A percentile compares a stretch with the other conserved stretches of the same genome.
phyloP scores from a whole-genome alignment of 1,140 invertebrate species.

The Melitaea cinxia region DNA sequence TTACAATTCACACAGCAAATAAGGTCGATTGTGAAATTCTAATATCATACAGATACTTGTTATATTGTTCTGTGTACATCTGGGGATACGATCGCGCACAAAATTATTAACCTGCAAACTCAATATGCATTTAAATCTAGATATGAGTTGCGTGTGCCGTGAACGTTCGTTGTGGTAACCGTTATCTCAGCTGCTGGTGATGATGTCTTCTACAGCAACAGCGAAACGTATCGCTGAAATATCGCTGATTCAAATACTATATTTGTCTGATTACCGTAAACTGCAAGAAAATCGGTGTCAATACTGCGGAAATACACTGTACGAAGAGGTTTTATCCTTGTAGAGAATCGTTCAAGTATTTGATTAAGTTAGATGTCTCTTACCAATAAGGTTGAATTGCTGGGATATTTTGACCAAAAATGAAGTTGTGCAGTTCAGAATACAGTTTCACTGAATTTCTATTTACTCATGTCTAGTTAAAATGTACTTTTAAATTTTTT shows the following conservation, averaged over 20 bases:
- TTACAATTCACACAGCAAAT: conserved; percentile 44
- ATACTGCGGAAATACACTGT: conserved; percentile 8
- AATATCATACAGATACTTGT: conserved; percentile 38
- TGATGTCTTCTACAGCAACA: conserved; percentile 37
- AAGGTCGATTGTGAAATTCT: conserved; percentile 47
- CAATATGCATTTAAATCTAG: conserved; percentile 37
- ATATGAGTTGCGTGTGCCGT: conserved; percentile 51
- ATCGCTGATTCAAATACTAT: conserved; percentile 21
- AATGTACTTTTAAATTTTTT: too few species aligned
- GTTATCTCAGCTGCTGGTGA: conserved; percentile 41
- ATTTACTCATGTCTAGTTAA: too few species aligned
- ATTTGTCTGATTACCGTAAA: conserved; percentile 14
- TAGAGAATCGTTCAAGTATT: background rate
- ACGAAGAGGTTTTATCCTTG: background rate
- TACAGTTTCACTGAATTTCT: too few species aligned
- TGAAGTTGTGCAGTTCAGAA: too few species aligned
- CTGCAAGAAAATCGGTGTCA: background rate
- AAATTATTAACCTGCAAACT: conserved; percentile 37
- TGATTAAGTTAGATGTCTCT: background rate
- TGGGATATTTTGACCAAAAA: background rate
- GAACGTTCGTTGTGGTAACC: conserved; percentile 50
- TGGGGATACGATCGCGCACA: conserved; percentile 35
- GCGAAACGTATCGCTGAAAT: conserved; percentile 26
- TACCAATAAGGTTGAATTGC: background rate
- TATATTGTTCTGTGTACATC: conserved; percentile 35